Percentiles rank a stretch among this genome's conserved stretches.
These are phyloP conservation scores for Siniperca knerii DNA, from an alignment of 2,113 vertebrate genomes.

Conservation along the genomic window DNA sequence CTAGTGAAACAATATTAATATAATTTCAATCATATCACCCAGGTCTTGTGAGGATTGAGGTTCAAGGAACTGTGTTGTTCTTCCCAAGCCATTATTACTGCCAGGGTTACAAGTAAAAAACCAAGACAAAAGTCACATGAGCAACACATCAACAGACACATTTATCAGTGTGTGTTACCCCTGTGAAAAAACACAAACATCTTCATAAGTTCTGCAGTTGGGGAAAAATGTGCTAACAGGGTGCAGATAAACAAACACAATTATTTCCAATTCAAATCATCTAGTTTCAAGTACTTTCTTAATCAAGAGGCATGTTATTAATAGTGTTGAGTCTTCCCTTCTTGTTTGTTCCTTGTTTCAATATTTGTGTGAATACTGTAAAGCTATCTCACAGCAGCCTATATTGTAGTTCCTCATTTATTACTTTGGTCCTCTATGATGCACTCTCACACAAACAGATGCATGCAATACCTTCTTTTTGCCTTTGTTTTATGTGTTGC, in stretches of 20 bases:
- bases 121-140: background rate
- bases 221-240: background rate
- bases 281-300: background rate
- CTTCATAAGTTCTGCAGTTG: constrained; percentile 30
- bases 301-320: constrained; percentile 32
- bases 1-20: background rate
- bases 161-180: background rate
- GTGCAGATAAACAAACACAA: constrained; percentile 46
- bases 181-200: constrained; percentile 5
- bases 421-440: background rate
- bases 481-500: background rate
- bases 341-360: background rate
- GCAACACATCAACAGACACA: background rate
- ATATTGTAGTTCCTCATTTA: background rate
- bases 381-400: background rate
- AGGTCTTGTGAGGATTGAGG: background rate
- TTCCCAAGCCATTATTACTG: background rate
- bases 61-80: background rate
- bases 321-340: background rate
- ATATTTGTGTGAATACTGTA: background rate
- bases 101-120: background rate
- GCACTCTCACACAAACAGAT: background rate
- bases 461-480: background rate
- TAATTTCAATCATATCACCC: background rate
- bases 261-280: constrained; percentile 50